These are phyloP conservation scores for Hydropsyche tenuis DNA, from an alignment of 1,140 invertebrate genomes.

Conservation along the genomic window DNA sequence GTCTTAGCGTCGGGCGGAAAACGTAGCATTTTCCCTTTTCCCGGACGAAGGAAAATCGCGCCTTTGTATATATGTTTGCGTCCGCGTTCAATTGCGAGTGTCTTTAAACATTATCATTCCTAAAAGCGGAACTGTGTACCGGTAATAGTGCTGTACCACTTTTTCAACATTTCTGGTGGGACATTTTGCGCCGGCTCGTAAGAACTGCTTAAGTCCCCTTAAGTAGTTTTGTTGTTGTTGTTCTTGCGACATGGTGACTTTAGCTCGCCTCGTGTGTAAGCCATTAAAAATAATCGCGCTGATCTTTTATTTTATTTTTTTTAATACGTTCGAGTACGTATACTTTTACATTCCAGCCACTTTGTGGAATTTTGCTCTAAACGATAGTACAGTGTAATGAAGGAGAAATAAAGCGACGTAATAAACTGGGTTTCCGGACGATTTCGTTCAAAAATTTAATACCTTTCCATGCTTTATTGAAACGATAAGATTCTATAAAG, in stretches of 20 bases:
- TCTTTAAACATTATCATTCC: slow-evolving; percentile 38
- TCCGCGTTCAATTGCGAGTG: slow-evolving; percentile 7
- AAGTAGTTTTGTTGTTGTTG: slow-evolving; percentile 19
- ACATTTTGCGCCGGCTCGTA: slow-evolving; percentile 16
- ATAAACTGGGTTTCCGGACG: slow-evolving; percentile 33
- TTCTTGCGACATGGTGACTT: not conserved
- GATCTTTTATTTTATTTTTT: not conserved
- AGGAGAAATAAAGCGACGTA: slow-evolving; percentile 31
- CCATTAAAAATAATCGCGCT: no score
- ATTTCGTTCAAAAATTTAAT: slow-evolving; percentile 40
- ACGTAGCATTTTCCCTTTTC: slow-evolving; percentile 5
- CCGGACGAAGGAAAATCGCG: no score
- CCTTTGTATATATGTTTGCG: no score
- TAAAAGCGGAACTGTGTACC: slow-evolving; percentile 37
- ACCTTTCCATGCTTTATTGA: slow-evolving; percentile 15
- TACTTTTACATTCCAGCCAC: not conserved
- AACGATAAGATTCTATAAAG: no score
- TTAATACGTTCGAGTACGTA: not conserved
- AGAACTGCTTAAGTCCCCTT: slow-evolving; percentile 21
- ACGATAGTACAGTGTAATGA: slow-evolving; percentile 23
- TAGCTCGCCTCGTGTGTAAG: no score
- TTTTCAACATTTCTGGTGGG: slow-evolving; percentile 26
- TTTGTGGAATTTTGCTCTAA: not conserved
- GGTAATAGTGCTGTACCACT: slow-evolving; percentile 31
- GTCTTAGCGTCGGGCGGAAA: not conserved